Base-by-base conservation (phyloP, 2,888 invertebrate genomes). In the Pterobdella sp. region DNA sequence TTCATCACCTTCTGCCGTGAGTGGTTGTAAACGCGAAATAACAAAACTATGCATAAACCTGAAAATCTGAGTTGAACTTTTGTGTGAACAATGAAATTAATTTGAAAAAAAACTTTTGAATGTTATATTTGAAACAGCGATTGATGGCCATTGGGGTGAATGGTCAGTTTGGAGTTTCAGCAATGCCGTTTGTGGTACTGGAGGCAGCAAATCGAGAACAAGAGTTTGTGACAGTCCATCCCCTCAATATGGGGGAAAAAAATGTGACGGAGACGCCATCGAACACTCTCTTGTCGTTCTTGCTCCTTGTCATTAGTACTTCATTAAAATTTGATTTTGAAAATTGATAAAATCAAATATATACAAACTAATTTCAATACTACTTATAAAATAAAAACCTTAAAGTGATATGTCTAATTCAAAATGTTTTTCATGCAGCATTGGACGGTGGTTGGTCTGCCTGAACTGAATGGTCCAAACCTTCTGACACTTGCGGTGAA, bases 201-300 rank as follows among this genome's bases (percentile, higher is more conserved):
- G 71, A n/a, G 84, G 83, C 22, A 75, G 76, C 36, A 77, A 79
- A 29, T 52, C 73, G 0, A 77, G 84, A 4, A 74, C 76, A 1
- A 78, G 84, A 36, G 74, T 76, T 1, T 84, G 84, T 78, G 79
- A 82, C 76, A 79, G 79, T 67, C 83, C 83, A 1, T 72, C 75
- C 14, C 81, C 82, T 1, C 76, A 77, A 60, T 78, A 79, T 76
- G 82, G 81, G 36, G 84, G 84, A 2, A 74, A 72, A 22, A 66
- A 68, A 0, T 84, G 84, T 76, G 72, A 67, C n/a, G 84, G 83
- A 7, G 76, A 76, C 10, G 75, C 74, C 36, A 74, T 75, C 35
- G 79, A 82, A 67, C 74, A 69, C 2, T 77, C 77, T 64, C 69
- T 75, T 10, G 83, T 83, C 74, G 78, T 79, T 42, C 71, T 75